Conservation (phyloP, 2,888 invertebrate genomes). For the Acrocyrtus sp. region DNA sequence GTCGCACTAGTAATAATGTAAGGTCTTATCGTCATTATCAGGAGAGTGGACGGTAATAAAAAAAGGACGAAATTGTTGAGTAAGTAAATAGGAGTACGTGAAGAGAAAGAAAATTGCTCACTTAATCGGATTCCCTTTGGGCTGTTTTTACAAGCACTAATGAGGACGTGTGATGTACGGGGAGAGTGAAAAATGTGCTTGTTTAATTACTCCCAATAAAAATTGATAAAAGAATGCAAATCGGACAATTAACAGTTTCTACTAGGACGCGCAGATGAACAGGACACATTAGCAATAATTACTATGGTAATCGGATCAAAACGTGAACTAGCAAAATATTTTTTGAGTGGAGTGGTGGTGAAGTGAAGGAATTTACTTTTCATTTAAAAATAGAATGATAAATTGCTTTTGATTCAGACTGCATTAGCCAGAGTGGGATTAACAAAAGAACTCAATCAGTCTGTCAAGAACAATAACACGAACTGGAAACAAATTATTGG, state of each 20-base stretch:
- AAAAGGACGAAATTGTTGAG: not conserved
- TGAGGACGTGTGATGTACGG: constrained; percentile 23
- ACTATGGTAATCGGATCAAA: no score
- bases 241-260: no score
- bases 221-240: constrained; percentile 8
- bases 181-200: constrained; percentile 39
- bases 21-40: not conserved
- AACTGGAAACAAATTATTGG: no score
- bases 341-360: no score
- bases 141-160: constrained; percentile 20
- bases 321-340: not conserved
- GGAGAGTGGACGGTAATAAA: not conserved
- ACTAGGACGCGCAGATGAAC: no score
- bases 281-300: no score
- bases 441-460: no score
- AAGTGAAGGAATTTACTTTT: no score
- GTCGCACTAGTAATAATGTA: not conserved
- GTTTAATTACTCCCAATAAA: constrained; percentile 30
- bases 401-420: no score
- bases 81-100: constrained; percentile 19
- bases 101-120: constrained; percentile 19
- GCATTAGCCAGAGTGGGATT: no score
- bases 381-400: no score
- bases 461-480: no score
- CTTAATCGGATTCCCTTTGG: constrained; percentile 11